These are phyloP conservation scores for Orientallactaga sibirica DNA, from an alignment of 2,797 vertebrate species.

Conservation along the genomic window DNA sequence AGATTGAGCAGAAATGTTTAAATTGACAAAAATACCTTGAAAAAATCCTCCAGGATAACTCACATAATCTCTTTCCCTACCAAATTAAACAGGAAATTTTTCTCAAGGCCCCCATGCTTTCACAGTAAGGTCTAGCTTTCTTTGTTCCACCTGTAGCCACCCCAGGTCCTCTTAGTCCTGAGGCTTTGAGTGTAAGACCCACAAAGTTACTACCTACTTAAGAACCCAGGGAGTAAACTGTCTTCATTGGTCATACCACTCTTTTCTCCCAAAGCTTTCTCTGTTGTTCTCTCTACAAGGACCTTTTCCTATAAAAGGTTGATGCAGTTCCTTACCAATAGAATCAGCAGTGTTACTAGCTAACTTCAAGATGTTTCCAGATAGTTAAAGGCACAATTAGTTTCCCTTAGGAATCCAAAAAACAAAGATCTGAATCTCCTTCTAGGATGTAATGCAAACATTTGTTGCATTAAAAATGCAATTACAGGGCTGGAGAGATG, in stretches of 20 bases:
- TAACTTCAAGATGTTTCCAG: not conserved
- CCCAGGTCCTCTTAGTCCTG: not conserved
- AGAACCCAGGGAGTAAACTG: not conserved
- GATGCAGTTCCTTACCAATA: not conserved
- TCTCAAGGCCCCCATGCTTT: not conserved
- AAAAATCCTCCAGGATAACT: not conserved
- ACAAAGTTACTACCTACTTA: not conserved
- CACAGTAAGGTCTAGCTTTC: not conserved
- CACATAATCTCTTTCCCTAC: not conserved
- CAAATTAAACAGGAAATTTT: not conserved
- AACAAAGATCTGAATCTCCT: constrained; percentile 13
- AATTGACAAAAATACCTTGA: not conserved
- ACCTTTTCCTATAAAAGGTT: too few species aligned
- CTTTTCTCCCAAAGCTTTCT: not conserved
- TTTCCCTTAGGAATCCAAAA: not conserved
- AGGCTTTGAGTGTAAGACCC: not conserved
- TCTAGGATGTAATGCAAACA: not conserved
- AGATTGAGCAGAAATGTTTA: not conserved
- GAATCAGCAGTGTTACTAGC: not conserved
- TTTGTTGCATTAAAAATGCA: too few species aligned
- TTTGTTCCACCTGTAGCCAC: not conserved
- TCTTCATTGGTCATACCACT: not conserved
- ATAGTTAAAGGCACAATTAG: not conserved
- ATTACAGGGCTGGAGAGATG: too few species aligned
- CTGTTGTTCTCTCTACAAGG: not conserved